Conservation (phyloP, 2,797 vertebrate genomes). For the Urocyon cinereoargenteus region DNA sequence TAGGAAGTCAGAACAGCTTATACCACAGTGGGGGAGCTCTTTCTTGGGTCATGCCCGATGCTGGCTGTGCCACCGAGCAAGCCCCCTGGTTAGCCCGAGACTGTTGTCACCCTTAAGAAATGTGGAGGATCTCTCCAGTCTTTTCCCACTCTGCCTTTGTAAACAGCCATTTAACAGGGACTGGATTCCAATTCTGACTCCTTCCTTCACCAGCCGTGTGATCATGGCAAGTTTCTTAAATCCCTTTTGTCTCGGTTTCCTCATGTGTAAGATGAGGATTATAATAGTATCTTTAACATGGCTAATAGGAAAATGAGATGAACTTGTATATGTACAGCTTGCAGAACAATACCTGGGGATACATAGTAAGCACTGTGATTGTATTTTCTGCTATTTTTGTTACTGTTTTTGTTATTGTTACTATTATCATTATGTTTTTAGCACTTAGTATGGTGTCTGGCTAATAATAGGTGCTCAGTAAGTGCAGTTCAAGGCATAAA, state of each 20-base stretch:
- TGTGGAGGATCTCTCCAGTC: not conserved
- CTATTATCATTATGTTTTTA: not conserved
- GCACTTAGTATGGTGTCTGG: not conserved
- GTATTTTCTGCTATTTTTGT: not conserved
- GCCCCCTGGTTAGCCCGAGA: not conserved
- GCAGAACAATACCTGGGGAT: not conserved
- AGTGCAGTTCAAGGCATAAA: not conserved
- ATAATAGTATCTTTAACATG: not conserved
- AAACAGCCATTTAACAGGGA: not conserved
- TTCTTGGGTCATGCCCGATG: rapidly evolving
- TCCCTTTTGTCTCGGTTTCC: not conserved
- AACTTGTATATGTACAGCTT: not conserved
- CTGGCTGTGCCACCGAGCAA: not conserved
- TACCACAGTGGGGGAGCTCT: rapidly evolving
- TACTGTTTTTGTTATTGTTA: not conserved
- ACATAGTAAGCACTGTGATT: not conserved
- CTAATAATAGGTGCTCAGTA: not conserved
- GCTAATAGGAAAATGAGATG: not conserved
- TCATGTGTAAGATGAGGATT: not conserved
- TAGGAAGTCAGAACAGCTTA: not conserved
- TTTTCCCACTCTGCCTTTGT: not conserved
- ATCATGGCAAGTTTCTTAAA: not conserved
- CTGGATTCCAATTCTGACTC: not conserved
- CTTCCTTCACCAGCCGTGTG: not conserved
- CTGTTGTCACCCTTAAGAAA: not conserved